phyloP scores from a whole-genome alignment of 1,140 invertebrate species.

The Pseudomyrmex dendroicus region DNA sequence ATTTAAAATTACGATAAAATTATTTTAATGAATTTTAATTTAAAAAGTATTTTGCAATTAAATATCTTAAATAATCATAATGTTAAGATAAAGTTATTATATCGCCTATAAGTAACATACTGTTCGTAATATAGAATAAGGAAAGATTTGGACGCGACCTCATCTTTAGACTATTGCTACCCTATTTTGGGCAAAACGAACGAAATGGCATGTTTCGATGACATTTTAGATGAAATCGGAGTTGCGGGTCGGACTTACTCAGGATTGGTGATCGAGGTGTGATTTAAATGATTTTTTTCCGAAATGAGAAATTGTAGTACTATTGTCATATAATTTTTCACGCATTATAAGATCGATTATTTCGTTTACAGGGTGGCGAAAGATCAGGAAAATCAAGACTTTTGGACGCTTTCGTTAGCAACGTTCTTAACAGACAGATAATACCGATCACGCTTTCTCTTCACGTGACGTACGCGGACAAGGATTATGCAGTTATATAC shows the following conservation, averaged over 20 bases:
- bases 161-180: constrained; percentile 56
- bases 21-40: too few relatives aligned
- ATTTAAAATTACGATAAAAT: too few relatives aligned
- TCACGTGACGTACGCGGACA: constrained; percentile 62
- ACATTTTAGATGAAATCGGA: constrained; percentile 77
- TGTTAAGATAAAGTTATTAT: too few relatives aligned
- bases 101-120: too few relatives aligned
- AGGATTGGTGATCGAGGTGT: constrained; percentile 79
- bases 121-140: neutral
- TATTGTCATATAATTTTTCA: neutral
- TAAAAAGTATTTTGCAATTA: too few relatives aligned
- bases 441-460: constrained; percentile 76
- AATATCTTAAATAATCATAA: too few relatives aligned
- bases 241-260: constrained; percentile 72
- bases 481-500: constrained; percentile 66
- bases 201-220: constrained; percentile 77
- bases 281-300: too few relatives aligned
- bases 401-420: constrained; percentile 83
- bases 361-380: constrained; percentile 78
- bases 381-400: constrained; percentile 86
- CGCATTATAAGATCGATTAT: constrained; percentile 25
- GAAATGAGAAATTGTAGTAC: neutral
- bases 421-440: constrained; percentile 79
- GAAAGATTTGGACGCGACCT: neutral
- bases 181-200: constrained; percentile 76